Evolutionary conservation across 2,113 vertebrate genomes (phyloP).

Genomic region (Microcebus lehilahytsara): DNA sequence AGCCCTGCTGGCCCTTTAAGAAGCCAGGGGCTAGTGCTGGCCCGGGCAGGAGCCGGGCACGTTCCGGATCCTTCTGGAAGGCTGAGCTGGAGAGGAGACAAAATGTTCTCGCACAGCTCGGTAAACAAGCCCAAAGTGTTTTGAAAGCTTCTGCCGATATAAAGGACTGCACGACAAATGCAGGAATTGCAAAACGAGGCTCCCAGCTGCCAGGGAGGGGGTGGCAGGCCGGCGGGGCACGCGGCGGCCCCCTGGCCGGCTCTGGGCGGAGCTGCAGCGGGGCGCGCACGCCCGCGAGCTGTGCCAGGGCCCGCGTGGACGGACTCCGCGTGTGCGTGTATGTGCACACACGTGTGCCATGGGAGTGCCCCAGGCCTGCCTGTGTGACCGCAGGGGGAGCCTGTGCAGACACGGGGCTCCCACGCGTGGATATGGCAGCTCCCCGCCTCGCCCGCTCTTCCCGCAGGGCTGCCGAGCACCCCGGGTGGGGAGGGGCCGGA

Average conservation of each 20-base stretch:
- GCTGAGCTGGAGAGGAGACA: constrained; percentile 77
- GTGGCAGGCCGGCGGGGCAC: not conserved
- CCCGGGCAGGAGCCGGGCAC: not conserved
- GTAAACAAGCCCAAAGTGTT: constrained; percentile 84
- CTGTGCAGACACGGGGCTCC: rapidly evolving
- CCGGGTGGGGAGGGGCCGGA: not conserved
- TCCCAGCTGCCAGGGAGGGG: constrained; percentile 66
- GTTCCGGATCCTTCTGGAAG: constrained; percentile 59
- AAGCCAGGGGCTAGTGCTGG: not conserved
- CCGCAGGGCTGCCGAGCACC: not conserved
- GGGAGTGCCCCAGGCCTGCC: too few species aligned
- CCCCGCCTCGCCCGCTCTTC: not conserved
- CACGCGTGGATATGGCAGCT: rapidly evolving
- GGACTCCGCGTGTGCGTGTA: rapidly evolving
- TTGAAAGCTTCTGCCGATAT: constrained; percentile 80
- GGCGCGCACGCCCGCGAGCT: rapidly evolving
- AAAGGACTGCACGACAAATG: constrained; percentile 65
- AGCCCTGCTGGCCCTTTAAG: constrained; percentile 53
- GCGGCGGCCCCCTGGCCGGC: not conserved
- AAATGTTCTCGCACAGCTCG: constrained; percentile 77
- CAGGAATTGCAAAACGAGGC: constrained; percentile 76
- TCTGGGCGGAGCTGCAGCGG: rapidly evolving
- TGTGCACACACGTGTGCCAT: rapidly evolving
- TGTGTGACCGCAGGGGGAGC: not conserved
- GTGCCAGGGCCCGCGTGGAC: not conserved